Conservation (phyloP, 2,888 invertebrate genomes). For the Drosophila mimetica region DNA sequence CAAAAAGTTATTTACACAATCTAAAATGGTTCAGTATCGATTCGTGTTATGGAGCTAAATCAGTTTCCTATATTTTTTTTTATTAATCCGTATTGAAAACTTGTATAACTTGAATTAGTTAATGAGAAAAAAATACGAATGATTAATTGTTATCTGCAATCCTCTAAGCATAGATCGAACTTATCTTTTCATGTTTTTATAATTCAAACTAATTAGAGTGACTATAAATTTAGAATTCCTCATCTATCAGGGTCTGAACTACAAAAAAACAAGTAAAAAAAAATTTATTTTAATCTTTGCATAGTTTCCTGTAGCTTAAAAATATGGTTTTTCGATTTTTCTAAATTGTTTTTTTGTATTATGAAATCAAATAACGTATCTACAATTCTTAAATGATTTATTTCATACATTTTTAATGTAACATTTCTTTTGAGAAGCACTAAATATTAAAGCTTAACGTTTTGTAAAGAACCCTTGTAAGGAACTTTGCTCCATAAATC, state of each 20-base stretch:
- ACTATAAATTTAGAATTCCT: background rate
- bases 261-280: too few relatives aligned
- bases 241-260: background rate
- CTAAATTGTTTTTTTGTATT: too few relatives aligned
- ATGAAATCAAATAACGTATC: too few relatives aligned
- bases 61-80: background rate
- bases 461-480: background rate
- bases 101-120: constrained; percentile 1
- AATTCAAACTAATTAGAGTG: constrained; percentile 1
- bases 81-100: background rate
- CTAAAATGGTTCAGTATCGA: background rate
- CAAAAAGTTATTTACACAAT: background rate
- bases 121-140: background rate
- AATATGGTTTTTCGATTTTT: too few relatives aligned
- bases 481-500: constrained; percentile 4
- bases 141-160: background rate
- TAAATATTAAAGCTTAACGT: background rate
- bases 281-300: background rate
- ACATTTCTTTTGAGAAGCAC: too few relatives aligned
- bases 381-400: too few relatives aligned
- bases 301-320: background rate
- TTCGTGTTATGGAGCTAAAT: background rate
- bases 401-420: too few relatives aligned
- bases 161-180: too few relatives aligned
- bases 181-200: constrained; percentile 1